A percentile compares a stretch with the other conserved stretches of the same genome.
phyloP scores from a whole-genome alignment of 1,140 invertebrate species.

The Achroia grisella region DNA sequence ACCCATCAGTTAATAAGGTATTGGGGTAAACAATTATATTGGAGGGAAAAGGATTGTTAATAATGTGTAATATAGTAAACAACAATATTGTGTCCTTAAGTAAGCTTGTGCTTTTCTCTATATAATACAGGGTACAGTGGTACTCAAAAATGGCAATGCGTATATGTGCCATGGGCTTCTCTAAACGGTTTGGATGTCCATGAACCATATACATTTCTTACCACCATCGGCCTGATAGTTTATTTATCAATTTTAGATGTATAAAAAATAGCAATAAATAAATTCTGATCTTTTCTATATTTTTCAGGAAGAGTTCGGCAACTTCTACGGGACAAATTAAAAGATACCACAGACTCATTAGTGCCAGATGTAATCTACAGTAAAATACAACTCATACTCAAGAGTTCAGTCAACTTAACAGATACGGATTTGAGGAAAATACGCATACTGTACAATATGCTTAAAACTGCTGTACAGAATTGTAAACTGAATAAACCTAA shows the following conservation, averaged over 20 bases:
- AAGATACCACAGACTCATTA: constrained; percentile 29
- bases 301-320: constrained; percentile 46
- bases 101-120: too few relatives aligned
- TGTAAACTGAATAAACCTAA: constrained; percentile 14
- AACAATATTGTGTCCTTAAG: too few relatives aligned
- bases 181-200: too few relatives aligned
- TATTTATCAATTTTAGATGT: too few relatives aligned
- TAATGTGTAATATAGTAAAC: too few relatives aligned
- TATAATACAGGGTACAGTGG: too few relatives aligned
- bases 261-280: too few relatives aligned
- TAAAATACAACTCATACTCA: constrained; percentile 39
- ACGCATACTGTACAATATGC: constrained; percentile 57
- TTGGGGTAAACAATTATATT: not conserved
- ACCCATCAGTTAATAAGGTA: not conserved
- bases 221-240: too few relatives aligned
- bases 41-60: too few relatives aligned
- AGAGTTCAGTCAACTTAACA: constrained; percentile 21
- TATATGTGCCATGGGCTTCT: too few relatives aligned
- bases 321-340: constrained; percentile 32
- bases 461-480: constrained; percentile 27
- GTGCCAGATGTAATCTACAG: constrained; percentile 46
- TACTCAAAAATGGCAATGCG: too few relatives aligned
- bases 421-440: constrained; percentile 47
- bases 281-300: not conserved
- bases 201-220: too few relatives aligned